These are phyloP conservation scores for Setophaga petechia DNA, from an alignment of 2,113 vertebrate genomes.

Conservation along the genomic window DNA sequence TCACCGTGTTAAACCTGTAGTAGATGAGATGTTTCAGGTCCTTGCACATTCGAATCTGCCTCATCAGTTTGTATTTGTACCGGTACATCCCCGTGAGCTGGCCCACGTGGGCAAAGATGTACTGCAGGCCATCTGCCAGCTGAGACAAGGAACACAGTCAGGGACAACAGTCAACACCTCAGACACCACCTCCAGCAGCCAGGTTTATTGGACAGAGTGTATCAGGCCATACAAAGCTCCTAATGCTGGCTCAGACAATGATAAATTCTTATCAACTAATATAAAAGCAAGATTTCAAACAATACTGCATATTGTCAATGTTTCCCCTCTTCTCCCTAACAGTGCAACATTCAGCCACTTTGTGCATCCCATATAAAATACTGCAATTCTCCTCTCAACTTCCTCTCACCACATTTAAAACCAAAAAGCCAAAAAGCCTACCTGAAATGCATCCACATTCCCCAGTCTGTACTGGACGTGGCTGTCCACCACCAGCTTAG, in stretches of 20 bases:
- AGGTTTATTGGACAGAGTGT: neutral
- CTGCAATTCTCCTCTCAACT: neutral
- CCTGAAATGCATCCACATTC: constrained; percentile 98
- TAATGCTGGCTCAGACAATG: neutral
- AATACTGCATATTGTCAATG: fast-evolving
- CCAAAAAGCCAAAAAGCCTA: constrained; percentile 1
- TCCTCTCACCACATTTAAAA: neutral
- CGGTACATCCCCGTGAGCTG: constrained; percentile 99
- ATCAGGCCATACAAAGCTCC: neutral
- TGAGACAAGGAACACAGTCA: constrained; percentile 55
- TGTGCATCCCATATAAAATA: neutral
- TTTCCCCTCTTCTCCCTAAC: fast-evolving
- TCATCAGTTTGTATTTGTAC: constrained; percentile 99
- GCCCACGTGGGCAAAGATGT: constrained; percentile 98
- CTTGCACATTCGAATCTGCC: constrained; percentile 99
- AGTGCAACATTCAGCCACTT: neutral
- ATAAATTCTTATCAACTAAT: neutral
- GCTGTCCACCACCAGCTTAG: constrained; percentile 97
- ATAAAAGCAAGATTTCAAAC: neutral
- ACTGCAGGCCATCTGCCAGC: constrained; percentile 95
- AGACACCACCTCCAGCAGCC: neutral
- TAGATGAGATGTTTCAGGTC: constrained; percentile 99
- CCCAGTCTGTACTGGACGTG: constrained; percentile 97
- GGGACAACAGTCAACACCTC: neutral
- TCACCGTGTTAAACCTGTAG: constrained; percentile 97